Conservation (phyloP, 2,113 vertebrate species). For the Eurypyga helias region DNA sequence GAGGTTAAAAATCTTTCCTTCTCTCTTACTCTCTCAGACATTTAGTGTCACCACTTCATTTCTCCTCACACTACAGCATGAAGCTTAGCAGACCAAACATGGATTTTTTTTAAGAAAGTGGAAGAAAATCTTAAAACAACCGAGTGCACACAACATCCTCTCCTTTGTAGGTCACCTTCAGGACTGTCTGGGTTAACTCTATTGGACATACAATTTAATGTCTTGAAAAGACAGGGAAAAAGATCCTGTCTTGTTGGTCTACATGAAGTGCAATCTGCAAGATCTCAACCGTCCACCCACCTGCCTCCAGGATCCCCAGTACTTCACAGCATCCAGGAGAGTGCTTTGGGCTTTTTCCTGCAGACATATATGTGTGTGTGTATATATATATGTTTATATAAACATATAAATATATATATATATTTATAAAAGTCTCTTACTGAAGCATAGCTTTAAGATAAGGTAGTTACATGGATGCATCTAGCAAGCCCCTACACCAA, state of each 20-base stretch:
- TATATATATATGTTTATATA: too few relatives aligned
- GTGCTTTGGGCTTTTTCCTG: fast-evolving
- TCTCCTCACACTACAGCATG: background rate
- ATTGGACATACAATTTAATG: background rate
- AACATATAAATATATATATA: too few relatives aligned
- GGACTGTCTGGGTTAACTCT: background rate
- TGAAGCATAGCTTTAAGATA: background rate
- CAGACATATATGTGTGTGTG: background rate
- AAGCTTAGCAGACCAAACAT: background rate
- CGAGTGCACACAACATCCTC: background rate
- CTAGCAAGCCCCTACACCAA: background rate
- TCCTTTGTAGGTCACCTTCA: background rate
- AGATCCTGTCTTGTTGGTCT: background rate
- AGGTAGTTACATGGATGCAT: background rate
- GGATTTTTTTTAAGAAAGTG: background rate
- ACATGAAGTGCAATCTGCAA: background rate
- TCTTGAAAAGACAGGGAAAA: background rate
- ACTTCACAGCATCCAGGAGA: background rate
- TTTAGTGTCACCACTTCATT: background rate
- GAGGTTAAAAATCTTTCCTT: background rate
- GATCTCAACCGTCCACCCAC: background rate
- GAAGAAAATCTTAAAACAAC: background rate
- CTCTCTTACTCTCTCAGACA: background rate
- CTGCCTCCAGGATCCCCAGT: background rate
- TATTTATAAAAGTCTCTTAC: background rate